Evolutionary conservation across 2,888 invertebrate species (phyloP).

Genomic region (Bellardia pandia): DNA sequence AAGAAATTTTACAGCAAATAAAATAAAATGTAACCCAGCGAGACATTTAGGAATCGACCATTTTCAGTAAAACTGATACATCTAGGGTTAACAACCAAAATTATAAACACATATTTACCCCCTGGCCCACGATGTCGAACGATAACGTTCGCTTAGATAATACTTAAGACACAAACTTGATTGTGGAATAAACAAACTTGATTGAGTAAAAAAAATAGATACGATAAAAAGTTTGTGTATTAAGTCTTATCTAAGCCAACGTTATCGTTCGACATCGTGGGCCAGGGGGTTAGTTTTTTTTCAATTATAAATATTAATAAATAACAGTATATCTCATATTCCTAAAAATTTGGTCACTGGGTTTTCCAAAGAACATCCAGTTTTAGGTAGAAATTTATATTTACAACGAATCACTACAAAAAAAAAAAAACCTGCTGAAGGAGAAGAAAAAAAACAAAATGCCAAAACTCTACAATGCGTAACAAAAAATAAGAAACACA

Average conservation of each 20-base stretch:
- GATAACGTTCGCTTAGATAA: too few species aligned
- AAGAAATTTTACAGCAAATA: background rate
- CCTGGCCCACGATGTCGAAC: too few species aligned
- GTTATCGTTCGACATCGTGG: too few species aligned
- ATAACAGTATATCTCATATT: background rate
- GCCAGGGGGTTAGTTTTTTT: too few species aligned
- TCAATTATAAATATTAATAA: too few species aligned
- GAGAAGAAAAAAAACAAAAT: constrained; percentile 40
- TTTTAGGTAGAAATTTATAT: background rate
- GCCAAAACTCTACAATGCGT: constrained; percentile 68
- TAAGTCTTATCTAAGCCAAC: too few species aligned
- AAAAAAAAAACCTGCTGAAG: background rate
- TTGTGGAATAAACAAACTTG: too few species aligned
- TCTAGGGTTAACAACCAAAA: too few species aligned
- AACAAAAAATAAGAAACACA: constrained; percentile 51
- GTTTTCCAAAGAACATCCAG: background rate
- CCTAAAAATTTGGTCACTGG: background rate
- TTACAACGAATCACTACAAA: background rate
- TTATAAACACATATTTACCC: too few species aligned
- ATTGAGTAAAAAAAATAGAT: too few species aligned
- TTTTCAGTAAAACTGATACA: background rate
- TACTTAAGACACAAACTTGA: too few species aligned
- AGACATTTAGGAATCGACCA: background rate
- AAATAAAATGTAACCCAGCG: background rate
- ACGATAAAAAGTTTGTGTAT: too few species aligned